Evolutionary conservation across 2,888 invertebrate species (phyloP).

Genomic region (Sycophila texana): DNA sequence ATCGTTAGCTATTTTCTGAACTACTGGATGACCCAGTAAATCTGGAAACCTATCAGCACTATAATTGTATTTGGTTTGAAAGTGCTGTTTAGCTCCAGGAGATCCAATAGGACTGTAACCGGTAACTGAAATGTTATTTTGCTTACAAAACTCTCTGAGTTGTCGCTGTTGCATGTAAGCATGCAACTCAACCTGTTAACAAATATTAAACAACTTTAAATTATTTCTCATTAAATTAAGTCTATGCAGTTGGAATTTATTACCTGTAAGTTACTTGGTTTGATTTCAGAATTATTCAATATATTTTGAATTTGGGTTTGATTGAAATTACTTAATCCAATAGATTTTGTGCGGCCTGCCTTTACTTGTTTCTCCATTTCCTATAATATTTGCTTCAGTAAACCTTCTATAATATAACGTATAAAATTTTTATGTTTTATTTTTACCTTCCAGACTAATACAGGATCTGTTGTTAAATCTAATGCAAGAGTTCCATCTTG

Average conservation of each 20-base stretch:
- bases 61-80: slow-evolving; percentile 71
- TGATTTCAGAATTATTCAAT: slow-evolving; percentile 79
- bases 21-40: slow-evolving; percentile 79
- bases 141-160: slow-evolving; percentile 80
- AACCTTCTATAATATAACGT: background rate
- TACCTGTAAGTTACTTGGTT: slow-evolving; percentile 83
- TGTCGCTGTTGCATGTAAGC: slow-evolving; percentile 85
- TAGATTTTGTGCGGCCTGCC: slow-evolving; percentile 81
- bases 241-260: background rate
- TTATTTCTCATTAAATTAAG: slow-evolving; percentile 5
- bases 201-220: slow-evolving; percentile 9
- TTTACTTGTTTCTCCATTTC: slow-evolving; percentile 84
- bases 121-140: slow-evolving; percentile 81
- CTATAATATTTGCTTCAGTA: slow-evolving; percentile 72
- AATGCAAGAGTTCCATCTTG: slow-evolving; percentile 80
- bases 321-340: slow-evolving; percentile 90
- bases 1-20: slow-evolving; percentile 78
- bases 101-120: slow-evolving; percentile 85
- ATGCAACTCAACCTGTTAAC: slow-evolving; percentile 82
- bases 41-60: slow-evolving; percentile 76
- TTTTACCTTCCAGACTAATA: slow-evolving; percentile 84
- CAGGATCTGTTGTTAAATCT: slow-evolving; percentile 81
- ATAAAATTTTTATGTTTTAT: slow-evolving; percentile 36
- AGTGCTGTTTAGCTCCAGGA: slow-evolving; percentile 80
- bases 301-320: slow-evolving; percentile 82